Evolutionary conservation across 2,888 invertebrate genomes (phyloP).

Genomic region (Agonopterix subpropinquella): DNA sequence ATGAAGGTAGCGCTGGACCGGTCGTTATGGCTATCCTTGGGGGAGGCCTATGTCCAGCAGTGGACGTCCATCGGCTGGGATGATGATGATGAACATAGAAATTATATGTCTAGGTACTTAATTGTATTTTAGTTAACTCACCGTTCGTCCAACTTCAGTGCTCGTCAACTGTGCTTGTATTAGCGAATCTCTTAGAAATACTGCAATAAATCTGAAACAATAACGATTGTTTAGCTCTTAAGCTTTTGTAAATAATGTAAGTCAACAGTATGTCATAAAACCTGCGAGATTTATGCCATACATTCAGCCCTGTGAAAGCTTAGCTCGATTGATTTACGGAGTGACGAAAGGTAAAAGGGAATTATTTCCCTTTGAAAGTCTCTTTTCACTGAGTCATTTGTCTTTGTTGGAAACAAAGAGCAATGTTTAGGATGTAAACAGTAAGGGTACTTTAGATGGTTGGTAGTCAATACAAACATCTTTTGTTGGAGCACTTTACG

Average conservation of each 20-base stretch:
- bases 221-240: constrained; percentile 12
- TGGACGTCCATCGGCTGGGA: no score
- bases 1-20: no score
- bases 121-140: constrained; percentile 23
- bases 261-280: constrained; percentile 3
- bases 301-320: constrained; percentile 17
- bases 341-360: background rate
- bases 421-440: constrained; percentile 1
- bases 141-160: constrained; percentile 50
- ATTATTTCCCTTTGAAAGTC: background rate
- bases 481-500: background rate
- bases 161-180: constrained; percentile 47
- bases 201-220: constrained; percentile 56
- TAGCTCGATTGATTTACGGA: constrained; percentile 11
- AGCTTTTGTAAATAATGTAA: constrained; percentile 8
- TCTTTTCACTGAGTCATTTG: constrained; percentile 1
- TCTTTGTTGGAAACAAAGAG: constrained; percentile 11
- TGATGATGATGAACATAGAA: no score
- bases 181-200: constrained; percentile 36
- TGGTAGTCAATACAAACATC: constrained; percentile 1
- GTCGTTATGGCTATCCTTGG: no score
- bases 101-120: no score
- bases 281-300: constrained; percentile 23
- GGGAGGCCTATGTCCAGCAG: no score
- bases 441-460: no score